Evolutionary conservation across 2,797 vertebrate genomes (phyloP).

Genomic region (Amblyopsis hoosieri): DNA sequence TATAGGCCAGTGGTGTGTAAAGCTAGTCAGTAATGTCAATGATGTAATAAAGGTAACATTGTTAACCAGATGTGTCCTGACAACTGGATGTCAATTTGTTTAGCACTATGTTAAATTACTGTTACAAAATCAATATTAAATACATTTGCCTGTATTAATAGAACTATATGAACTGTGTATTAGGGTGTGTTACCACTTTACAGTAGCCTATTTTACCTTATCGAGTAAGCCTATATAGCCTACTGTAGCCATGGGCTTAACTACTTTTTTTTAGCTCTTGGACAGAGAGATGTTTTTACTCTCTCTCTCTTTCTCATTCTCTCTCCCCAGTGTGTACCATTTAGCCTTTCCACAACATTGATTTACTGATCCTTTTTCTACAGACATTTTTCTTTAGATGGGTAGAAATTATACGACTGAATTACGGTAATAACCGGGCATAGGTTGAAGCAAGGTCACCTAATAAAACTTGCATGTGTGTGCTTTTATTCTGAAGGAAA

Average conservation of each 20-base stretch:
- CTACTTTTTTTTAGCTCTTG: neutral
- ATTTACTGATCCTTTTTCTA: too few relatives aligned
- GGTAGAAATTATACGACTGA: too few relatives aligned
- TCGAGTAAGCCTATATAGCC: neutral
- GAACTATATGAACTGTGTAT: neutral
- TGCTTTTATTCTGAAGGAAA: constrained; percentile 51
- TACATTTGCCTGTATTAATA: neutral
- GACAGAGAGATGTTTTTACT: too few relatives aligned
- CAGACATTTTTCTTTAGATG: too few relatives aligned
- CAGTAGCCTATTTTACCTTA: neutral
- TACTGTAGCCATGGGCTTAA: too few relatives aligned
- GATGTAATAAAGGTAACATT: constrained; percentile 49
- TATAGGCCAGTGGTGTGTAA: constrained; percentile 55
- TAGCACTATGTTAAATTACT: constrained; percentile 6
- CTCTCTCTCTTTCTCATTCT: neutral
- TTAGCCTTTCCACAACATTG: too few relatives aligned
- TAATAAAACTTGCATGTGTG: neutral
- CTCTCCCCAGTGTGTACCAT: too few relatives aligned
- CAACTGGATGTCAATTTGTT: neutral
- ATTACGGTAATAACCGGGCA: too few relatives aligned
- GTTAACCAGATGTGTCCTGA: neutral
- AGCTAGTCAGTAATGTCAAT: constrained; percentile 1
- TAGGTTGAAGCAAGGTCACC: too few relatives aligned
- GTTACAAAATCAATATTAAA: neutral
- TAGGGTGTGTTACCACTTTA: neutral